phyloP scores from a whole-genome alignment of 2,797 vertebrate species.

The Salarias fasciatus region DNA sequence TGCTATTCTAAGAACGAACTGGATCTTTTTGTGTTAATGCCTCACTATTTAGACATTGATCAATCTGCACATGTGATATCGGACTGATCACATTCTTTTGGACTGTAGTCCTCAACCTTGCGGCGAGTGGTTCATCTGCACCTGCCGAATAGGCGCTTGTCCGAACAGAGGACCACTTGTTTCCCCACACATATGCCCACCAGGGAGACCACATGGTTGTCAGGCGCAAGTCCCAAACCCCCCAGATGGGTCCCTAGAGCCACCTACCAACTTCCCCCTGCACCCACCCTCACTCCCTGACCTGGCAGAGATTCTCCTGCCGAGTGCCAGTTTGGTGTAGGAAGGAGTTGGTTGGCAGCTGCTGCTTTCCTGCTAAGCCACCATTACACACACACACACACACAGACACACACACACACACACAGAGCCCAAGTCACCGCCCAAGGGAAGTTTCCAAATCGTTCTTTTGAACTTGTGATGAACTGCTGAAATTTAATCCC shows the following conservation, averaged over 20 bases:
- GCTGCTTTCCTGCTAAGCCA: slow-evolving; percentile 64
- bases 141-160: slow-evolving; percentile 29
- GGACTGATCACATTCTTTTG: too few species aligned
- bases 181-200: slow-evolving; percentile 63
- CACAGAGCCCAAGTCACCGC: slow-evolving; percentile 19
- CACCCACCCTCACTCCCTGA: slow-evolving; percentile 53
- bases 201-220: slow-evolving; percentile 49
- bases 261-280: slow-evolving; percentile 37
- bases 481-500: slow-evolving; percentile 30
- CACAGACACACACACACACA: not conserved
- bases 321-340: slow-evolving; percentile 71
- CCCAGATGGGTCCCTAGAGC: slow-evolving; percentile 77
- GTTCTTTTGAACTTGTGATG: slow-evolving; percentile 47
- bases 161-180: slow-evolving; percentile 61
- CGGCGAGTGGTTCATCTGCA: slow-evolving; percentile 5
- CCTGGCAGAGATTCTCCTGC: slow-evolving; percentile 63
- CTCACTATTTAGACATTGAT: too few species aligned
- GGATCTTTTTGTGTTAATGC: too few species aligned
- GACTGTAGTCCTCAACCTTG: too few species aligned
- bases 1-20: too few species aligned
- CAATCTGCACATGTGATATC: too few species aligned
- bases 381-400: slow-evolving; percentile 15
- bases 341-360: slow-evolving; percentile 71
- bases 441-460: slow-evolving; percentile 30
- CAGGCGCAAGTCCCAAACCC: slow-evolving; percentile 64